Conservation (phyloP, 2,888 invertebrate species). For the Hyalella azteca region DNA sequence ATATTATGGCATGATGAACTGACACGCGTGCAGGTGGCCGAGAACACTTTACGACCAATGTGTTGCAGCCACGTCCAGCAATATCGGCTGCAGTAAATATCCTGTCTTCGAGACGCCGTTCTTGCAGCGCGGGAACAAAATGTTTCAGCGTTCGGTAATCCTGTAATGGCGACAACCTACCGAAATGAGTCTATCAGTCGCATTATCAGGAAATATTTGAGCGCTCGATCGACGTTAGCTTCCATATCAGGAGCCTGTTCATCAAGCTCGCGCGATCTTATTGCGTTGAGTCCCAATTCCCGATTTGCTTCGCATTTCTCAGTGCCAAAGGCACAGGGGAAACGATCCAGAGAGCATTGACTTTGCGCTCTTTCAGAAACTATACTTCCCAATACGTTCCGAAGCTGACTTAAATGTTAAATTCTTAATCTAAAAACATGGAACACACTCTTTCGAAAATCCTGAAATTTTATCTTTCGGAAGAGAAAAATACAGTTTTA, state of each 20-base stretch:
- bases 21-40: slow-evolving; percentile 9
- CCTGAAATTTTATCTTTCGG: too few relatives aligned
- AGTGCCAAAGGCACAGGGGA: background rate
- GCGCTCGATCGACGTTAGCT: slow-evolving; percentile 12
- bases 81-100: slow-evolving; percentile 21
- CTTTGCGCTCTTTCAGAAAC: too few relatives aligned
- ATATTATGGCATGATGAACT: too few relatives aligned
- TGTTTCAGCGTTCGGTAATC: slow-evolving; percentile 19
- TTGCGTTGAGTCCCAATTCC: background rate
- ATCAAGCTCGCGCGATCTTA: slow-evolving; percentile 31
- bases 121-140: background rate
- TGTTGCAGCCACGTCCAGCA: background rate
- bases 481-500: too few relatives aligned
- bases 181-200: slow-evolving; percentile 29
- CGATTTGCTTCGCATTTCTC: slow-evolving; percentile 11
- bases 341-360: too few relatives aligned
- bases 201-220: slow-evolving; percentile 35
- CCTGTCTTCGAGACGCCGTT: background rate
- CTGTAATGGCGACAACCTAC: slow-evolving; percentile 15
- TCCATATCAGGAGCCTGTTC: background rate
- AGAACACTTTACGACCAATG: background rate
- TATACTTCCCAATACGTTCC: too few relatives aligned
- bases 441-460: too few relatives aligned
- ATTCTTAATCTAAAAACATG: too few relatives aligned
- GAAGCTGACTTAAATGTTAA: too few relatives aligned